Evolutionary conservation across 2,888 invertebrate genomes (phyloP), one percentile per base, ranked within the genome.

Genomic region (Mesopsocus fuscifrons): DNA sequence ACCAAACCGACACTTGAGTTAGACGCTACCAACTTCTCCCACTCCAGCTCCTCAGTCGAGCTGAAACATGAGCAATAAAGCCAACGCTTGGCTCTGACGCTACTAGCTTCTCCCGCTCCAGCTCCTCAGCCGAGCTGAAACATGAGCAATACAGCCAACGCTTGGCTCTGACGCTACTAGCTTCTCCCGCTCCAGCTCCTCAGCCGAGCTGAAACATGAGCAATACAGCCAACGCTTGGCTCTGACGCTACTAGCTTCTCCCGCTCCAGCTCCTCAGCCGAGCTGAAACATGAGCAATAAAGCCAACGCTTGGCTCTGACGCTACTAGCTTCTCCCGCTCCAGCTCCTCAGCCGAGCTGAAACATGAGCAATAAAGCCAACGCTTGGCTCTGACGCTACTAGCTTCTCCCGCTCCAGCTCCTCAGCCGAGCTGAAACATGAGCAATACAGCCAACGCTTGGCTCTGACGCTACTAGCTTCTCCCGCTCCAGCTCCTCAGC

Each of bases 261-360:
- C 45, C 66, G 61, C 53, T 72, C 72, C 43, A 66, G 53, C 17
- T 59, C 55, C 48, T 65, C 64, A 3, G 62, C 60, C 31, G 60
- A 59, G 47, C 64, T 64, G 48, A n/a, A n/a, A n/a, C n/a, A n/a
- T n/a, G n/a, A n/a, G n/a, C n/a, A n/a, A n/a, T n/a, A n/a, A n/a
- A n/a, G n/a, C n/a, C n/a, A n/a, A n/a, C n/a, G n/a, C n/a, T 59
- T 11, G 65, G 65, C 34, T 62, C 66, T n/a, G 63, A 57, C 3
- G 65, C 61, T 34, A 69, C 53, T 34, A 71, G 56, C 50, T 65
- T 65, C 52, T 69, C 68, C 45, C 66, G 61, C 53, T 72, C 72
- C 43, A 66, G 53, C 17, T 59, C 55, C 48, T 65, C 64, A 3
- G 62, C 60, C 31, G 60, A 59, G 47, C 64, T 64, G 48, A n/a